Evolutionary conservation across 1,140 invertebrate genomes (phyloP).

Genomic region (Megalonaias nervosa): DNA sequence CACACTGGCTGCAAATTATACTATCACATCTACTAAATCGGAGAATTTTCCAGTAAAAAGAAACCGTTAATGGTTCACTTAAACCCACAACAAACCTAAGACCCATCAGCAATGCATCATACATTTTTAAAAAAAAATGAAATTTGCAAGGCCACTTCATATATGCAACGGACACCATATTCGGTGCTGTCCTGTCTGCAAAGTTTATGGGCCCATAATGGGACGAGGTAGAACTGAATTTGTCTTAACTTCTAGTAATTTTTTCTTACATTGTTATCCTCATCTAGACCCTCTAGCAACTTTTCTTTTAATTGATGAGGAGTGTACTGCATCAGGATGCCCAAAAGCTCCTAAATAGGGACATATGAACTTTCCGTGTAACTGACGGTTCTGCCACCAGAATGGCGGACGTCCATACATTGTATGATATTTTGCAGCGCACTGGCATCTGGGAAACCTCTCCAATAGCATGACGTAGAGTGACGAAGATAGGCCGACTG

Average conservation of each 20-base stretch:
- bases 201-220: too few species aligned
- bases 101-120: too few species aligned
- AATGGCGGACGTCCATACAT: conserved; percentile 71
- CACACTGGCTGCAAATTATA: too few species aligned
- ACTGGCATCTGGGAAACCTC: conserved; percentile 70
- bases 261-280: conserved; percentile 78
- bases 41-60: too few species aligned
- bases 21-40: too few species aligned
- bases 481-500: conserved; percentile 48
- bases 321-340: conserved; percentile 75
- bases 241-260: neutral
- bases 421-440: conserved; percentile 64
- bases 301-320: conserved; percentile 77
- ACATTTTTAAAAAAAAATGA: too few species aligned
- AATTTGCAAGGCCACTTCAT: too few species aligned
- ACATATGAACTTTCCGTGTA: conserved; percentile 64
- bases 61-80: too few species aligned
- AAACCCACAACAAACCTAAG: too few species aligned
- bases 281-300: conserved; percentile 77
- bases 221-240: too few species aligned
- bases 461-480: conserved; percentile 68
- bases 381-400: conserved; percentile 67
- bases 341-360: conserved; percentile 62
- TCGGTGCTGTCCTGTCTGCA: too few species aligned
- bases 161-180: too few species aligned